Evolutionary conservation across 2,888 invertebrate genomes (phyloP), one percentile per base, ranked within the genome.

Genomic region (Pyrgus malvae): DNA sequence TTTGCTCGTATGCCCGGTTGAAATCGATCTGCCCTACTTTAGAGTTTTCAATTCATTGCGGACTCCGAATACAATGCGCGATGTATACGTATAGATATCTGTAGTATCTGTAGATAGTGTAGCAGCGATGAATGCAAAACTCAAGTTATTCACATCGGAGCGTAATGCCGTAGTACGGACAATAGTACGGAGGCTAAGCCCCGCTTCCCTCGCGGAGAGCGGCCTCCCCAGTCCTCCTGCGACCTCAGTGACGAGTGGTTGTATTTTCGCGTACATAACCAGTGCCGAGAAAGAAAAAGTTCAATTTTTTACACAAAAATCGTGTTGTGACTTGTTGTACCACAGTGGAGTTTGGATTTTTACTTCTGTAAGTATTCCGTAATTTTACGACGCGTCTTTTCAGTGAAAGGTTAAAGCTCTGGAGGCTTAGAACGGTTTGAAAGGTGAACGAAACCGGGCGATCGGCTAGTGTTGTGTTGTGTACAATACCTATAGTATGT

Each of bases 201-300:
- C 85, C 86, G 76, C 82, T 78, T 77, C 76, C 77, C 78, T 80
- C 78, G 65, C 63, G 64, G 60, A 63, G 80, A 74, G 80, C 74
- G 74, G 69, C 66, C 63, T 58, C 69, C 74, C 71, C 88, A 89
- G 89, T 89, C 80, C 85, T 85, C 83, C 68, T 66, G 62, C 61
- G 66, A 69, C 70, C 69, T 69, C 74, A 68, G 70, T 62, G 59
- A 49, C 14, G 63, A 66, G 59, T 59, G 76, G 63, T 74, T 74
- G 83, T 66, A 55, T 56, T 50, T 70, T 64, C 73, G 77, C 70
- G 74, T 62, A 51, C 49, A 9, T 23, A 58, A 74, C 77, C 68
- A 60, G 61, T 61, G 71, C 62, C 70, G 74, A 64, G 63, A 67
- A 70, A 69, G 74, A 76, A 76, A 80, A 74, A 68, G 64, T 71